A percentile compares a stretch with the other conserved stretches of the same genome.
Conservation (phyloP, 2,888 invertebrate species). For the Serrognathus titanus region DNA sequence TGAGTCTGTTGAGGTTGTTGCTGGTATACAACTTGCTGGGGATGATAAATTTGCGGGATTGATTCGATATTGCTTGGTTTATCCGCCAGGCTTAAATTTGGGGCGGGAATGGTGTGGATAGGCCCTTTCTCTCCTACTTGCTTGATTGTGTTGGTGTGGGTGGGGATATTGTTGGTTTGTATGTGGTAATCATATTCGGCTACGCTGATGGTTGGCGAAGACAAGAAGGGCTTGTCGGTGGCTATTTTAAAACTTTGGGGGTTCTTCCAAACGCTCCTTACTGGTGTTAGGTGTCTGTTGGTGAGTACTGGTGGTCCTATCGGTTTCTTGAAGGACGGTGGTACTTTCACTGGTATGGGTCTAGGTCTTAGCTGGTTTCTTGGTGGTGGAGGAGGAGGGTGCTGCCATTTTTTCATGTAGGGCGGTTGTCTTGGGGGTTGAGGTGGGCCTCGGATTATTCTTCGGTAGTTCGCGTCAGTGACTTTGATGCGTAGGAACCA, state of each 20-base stretch:
- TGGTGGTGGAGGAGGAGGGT: conserved; percentile 13
- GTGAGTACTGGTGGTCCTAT: conserved; percentile 22
- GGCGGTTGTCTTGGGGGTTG: conserved; percentile 37
- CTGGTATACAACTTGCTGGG: conserved; percentile 16
- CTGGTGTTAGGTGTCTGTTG: conserved; percentile 21
- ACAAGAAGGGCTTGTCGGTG: conserved; percentile 30
- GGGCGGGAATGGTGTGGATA: conserved; percentile 83
- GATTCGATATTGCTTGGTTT: conserved; percentile 55
- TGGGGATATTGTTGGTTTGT: conserved; percentile 43
- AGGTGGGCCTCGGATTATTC: conserved; percentile 39
- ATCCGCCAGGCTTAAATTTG: conserved; percentile 69
- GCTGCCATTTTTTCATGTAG: conserved; percentile 25
- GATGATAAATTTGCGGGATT: conserved; percentile 22
- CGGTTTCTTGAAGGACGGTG: conserved; percentile 28
- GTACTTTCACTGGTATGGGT: conserved; percentile 33
- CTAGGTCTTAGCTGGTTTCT: conserved; percentile 18
- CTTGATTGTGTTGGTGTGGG: conserved; percentile 40
- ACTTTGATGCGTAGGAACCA: conserved; percentile 9
- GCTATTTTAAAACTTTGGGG: conserved; percentile 21
- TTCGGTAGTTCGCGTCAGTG: conserved; percentile 10
- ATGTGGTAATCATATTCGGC: conserved; percentile 43
- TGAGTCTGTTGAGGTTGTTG: conserved; percentile 38
- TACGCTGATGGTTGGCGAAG: conserved; percentile 33
- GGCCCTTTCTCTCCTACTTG: conserved; percentile 60
- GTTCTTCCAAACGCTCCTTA: conserved; percentile 32